Conservation (phyloP, 1,140 invertebrate species). For the Potamilus streckersoni region DNA sequence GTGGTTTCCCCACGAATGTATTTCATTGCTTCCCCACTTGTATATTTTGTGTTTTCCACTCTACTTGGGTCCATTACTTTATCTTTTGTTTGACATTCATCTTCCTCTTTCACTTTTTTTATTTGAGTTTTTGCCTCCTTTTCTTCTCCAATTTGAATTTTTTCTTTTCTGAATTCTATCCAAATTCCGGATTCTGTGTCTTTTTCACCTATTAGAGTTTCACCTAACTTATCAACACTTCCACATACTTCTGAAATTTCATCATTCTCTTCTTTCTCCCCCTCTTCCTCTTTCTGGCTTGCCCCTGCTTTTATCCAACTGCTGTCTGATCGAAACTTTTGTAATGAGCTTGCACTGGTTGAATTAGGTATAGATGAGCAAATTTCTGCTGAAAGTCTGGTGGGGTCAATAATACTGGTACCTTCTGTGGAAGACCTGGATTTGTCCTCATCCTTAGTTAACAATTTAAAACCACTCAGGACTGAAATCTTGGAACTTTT, state of each 20-base stretch:
- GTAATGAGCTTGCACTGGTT: neutral
- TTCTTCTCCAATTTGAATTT: neutral
- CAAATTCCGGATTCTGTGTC: neutral
- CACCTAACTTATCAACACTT: neutral
- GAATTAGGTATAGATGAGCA: no score
- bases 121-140: neutral
- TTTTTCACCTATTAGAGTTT: neutral
- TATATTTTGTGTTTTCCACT: neutral
- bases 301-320: slow-evolving; percentile 50
- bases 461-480: no score
- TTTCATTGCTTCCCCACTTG: no score
- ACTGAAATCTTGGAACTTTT: no score
- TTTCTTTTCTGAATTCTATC: neutral
- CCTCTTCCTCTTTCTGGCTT: slow-evolving; percentile 3
- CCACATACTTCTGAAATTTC: neutral
- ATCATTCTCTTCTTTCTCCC: slow-evolving; percentile 1
- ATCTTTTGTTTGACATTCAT: no score
- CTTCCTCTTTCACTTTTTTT: slow-evolving; percentile 1
- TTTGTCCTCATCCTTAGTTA: neutral
- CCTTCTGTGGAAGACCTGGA: slow-evolving; percentile 11
- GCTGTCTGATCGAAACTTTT: slow-evolving; percentile 48
- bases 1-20: no score
- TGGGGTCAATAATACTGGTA: no score
- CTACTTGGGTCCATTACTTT: neutral
- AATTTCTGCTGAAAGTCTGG: no score